Evolutionary conservation across 2,113 vertebrate species (phyloP).

Genomic region (Rhea americana): DNA sequence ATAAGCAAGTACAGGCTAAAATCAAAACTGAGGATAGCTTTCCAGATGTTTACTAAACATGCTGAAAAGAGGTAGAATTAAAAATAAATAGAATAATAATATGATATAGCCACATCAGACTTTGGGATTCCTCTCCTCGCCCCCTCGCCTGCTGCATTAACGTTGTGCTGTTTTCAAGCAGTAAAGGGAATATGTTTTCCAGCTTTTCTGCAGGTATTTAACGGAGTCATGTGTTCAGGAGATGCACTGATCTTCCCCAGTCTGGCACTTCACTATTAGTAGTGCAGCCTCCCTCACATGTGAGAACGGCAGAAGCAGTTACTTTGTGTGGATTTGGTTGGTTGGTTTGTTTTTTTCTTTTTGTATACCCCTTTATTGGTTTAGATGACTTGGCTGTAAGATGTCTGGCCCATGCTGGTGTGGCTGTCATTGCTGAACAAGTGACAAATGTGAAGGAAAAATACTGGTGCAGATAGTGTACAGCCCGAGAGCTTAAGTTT

Average conservation of each 20-base stretch:
- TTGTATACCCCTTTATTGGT: background rate
- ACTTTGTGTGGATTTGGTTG: background rate
- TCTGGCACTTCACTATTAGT: background rate
- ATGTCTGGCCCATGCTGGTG: background rate
- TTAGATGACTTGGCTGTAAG: background rate
- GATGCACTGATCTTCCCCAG: background rate
- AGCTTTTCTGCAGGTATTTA: background rate
- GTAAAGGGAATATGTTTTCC: accelerated
- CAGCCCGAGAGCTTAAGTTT: background rate
- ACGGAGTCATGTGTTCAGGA: background rate
- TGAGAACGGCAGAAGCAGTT: background rate
- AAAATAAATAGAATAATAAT: background rate
- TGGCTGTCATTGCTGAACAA: background rate
- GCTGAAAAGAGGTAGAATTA: background rate
- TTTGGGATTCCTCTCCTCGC: background rate
- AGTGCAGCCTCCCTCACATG: background rate
- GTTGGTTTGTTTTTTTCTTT: background rate
- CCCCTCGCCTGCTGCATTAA: background rate
- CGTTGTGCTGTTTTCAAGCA: background rate
- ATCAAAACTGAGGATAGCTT: background rate
- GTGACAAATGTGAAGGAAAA: background rate
- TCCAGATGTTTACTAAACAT: background rate
- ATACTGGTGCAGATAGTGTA: background rate
- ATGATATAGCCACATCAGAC: background rate
- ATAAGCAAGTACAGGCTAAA: background rate